phyloP scores from a whole-genome alignment of 2,113 vertebrate genomes.

The Rhinoptilus africanus region DNA sequence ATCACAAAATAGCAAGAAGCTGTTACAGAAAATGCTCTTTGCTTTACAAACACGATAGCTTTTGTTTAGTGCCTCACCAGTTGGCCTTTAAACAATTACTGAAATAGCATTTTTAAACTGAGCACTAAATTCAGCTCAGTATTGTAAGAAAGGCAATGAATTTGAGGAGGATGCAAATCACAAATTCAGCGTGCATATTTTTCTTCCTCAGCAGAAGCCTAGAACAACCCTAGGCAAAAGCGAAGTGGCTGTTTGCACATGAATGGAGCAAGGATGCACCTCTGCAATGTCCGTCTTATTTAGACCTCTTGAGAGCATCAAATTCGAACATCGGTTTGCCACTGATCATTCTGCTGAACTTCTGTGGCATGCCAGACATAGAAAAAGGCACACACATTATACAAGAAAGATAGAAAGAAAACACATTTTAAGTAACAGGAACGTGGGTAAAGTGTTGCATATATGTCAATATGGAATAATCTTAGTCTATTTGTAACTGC shows the following conservation, averaged over 20 bases:
- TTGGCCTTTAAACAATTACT: conserved; percentile 42
- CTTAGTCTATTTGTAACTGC: not conserved
- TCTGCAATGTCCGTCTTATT: not conserved
- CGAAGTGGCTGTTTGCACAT: not conserved
- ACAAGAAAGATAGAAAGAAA: not conserved
- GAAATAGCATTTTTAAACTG: conserved; percentile 39
- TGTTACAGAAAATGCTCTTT: conserved; percentile 19
- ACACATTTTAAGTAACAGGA: not conserved
- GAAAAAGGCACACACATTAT: not conserved
- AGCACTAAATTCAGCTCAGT: conserved; percentile 28
- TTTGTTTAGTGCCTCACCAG: conserved; percentile 36
- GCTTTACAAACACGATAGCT: conserved; percentile 21
- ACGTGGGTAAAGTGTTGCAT: fast-evolving
- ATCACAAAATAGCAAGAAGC: not conserved
- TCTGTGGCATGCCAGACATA: not conserved
- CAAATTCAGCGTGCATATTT: not conserved
- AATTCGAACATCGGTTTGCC: not conserved
- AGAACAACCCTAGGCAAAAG: not conserved
- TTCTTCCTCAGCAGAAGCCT: not conserved
- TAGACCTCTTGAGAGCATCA: not conserved
- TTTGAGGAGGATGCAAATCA: conserved; percentile 17
- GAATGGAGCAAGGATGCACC: not conserved
- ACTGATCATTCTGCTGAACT: not conserved
- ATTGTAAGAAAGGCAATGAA: conserved; percentile 33
- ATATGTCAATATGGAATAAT: not conserved